These are phyloP conservation scores for Philopotamus ludificatus DNA, from an alignment of 1,140 invertebrate genomes.

Conservation along the genomic window DNA sequence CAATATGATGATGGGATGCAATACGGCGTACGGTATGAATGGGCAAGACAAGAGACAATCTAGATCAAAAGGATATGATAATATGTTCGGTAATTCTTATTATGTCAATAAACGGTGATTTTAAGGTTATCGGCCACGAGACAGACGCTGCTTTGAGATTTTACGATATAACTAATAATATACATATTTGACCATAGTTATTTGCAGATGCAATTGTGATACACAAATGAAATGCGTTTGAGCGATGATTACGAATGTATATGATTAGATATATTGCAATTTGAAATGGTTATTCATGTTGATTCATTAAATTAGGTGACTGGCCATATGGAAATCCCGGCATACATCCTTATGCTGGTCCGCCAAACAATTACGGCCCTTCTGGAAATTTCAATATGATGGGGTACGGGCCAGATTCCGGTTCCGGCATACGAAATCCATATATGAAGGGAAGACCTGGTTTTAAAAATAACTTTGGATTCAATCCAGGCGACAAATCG, in stretches of 20 bases:
- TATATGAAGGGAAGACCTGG: not conserved
- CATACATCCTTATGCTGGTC: not conserved
- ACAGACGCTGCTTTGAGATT: too few relatives aligned
- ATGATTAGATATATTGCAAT: not conserved
- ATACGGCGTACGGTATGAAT: not conserved
- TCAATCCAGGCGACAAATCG: not conserved
- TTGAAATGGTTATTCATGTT: not conserved
- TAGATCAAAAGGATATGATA: slow-evolving; percentile 1
- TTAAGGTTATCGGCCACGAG: too few relatives aligned
- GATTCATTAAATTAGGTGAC: slow-evolving; percentile 5
- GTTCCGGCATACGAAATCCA: not conserved
- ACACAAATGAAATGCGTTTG: too few relatives aligned
- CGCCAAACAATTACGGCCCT: not conserved
- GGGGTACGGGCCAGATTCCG: not conserved
- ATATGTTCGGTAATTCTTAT: slow-evolving; percentile 8
- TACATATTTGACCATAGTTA: too few relatives aligned
- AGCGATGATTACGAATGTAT: too few relatives aligned
- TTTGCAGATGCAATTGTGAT: too few relatives aligned
- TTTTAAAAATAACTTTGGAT: not conserved
- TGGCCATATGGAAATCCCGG: not conserved
- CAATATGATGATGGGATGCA: slow-evolving; percentile 4
- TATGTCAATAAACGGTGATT: too few relatives aligned
- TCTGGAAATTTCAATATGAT: not conserved
- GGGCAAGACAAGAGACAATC: not conserved
- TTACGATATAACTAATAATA: too few relatives aligned